Conservation (phyloP, 1,140 invertebrate genomes). For the Lepidotrigona ventralis region DNA sequence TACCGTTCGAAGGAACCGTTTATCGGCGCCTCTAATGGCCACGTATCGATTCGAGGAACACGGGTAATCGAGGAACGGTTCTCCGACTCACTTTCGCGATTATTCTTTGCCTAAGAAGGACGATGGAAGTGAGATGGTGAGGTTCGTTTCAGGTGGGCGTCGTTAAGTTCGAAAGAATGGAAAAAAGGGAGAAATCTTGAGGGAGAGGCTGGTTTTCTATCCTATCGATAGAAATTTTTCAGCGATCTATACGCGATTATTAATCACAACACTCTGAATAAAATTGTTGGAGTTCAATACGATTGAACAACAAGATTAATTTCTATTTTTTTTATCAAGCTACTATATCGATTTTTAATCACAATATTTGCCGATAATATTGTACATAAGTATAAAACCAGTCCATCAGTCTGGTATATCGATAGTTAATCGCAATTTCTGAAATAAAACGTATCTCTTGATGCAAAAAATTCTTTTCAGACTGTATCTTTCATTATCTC, state of each 20-base stretch:
- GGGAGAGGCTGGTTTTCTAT: background rate
- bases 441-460: too few relatives aligned
- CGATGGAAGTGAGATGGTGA: background rate
- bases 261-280: background rate
- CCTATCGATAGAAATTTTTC: background rate
- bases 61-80: slow-evolving; percentile 20
- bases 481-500: too few relatives aligned
- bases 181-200: background rate
- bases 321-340: too few relatives aligned
- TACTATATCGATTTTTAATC: too few relatives aligned
- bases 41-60: slow-evolving; percentile 36
- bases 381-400: too few relatives aligned
- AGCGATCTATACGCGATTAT: background rate
- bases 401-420: too few relatives aligned
- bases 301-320: too few relatives aligned
- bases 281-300: background rate
- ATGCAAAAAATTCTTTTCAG: too few relatives aligned
- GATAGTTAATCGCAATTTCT: too few relatives aligned
- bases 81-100: background rate
- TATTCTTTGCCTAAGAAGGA: background rate
- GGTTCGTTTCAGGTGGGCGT: background rate
- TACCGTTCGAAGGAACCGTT: slow-evolving; percentile 1
- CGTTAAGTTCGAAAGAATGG: background rate
- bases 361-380: too few relatives aligned
- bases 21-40: slow-evolving; percentile 24